A percentile compares a stretch with the other conserved stretches of the same genome.
Evolutionary conservation across 2,113 vertebrate species (phyloP).

Genomic region (Sander lucioperca): DNA sequence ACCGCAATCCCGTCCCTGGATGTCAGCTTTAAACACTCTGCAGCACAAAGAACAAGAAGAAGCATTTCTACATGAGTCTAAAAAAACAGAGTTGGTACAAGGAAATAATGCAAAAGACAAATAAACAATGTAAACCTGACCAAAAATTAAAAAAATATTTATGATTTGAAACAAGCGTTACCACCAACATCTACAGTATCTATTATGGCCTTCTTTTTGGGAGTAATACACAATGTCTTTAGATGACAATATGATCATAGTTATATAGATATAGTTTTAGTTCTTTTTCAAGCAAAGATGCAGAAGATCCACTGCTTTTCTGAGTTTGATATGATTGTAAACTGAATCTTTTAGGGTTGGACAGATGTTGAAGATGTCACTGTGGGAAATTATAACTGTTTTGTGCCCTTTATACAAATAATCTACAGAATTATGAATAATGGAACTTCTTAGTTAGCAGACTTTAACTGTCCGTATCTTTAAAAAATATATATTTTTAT

Average conservation of each 20-base stretch:
- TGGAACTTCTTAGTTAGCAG: not conserved
- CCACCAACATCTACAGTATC: not conserved
- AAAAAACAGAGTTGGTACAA: not conserved
- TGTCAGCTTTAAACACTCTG: constrained; percentile 88
- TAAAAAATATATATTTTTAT: too few relatives aligned
- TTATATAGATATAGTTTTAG: not conserved
- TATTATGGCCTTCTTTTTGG: not conserved
- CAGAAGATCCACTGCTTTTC: not conserved
- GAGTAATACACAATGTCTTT: not conserved
- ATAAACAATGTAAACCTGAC: not conserved
- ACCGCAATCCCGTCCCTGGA: constrained; percentile 92
- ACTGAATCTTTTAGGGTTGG: not conserved
- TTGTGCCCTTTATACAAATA: not conserved
- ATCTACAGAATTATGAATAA: not conserved
- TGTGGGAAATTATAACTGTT: not conserved
- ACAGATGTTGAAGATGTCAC: not conserved
- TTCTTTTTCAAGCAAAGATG: not conserved
- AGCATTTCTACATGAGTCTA: not conserved
- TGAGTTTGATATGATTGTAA: not conserved
- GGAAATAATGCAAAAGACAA: not conserved
- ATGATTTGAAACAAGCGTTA: not conserved
- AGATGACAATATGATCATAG: not conserved
- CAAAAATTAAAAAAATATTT: not conserved
- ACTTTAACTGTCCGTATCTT: not conserved
- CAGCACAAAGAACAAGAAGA: constrained; percentile 43